Evolutionary conservation across 2,113 vertebrate species (phyloP), one percentile per base, ranked within the genome.

Genomic region (Phaethon lepturus): DNA sequence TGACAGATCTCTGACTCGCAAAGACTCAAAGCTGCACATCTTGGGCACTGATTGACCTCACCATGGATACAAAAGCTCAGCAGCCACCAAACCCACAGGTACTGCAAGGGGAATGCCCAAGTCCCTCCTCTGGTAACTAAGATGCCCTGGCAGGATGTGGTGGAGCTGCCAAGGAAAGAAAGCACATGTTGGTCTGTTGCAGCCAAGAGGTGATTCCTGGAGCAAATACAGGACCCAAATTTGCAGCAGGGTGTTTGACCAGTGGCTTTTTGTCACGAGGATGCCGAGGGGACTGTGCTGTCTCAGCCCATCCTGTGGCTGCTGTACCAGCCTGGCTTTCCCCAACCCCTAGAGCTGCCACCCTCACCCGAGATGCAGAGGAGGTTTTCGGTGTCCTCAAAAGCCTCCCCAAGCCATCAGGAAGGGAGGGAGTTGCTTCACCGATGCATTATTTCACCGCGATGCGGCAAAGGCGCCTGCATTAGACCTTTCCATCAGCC

Each of bases 321-420:
- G 26, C 10, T 53, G 20, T 33, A n/a, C 35, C 58, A 66, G 16
- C 28, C 44, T 62, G 26, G 19, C 7, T 82, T 17, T 78, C 35
- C 20, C 10, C 19, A 49, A 0, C 2, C 17, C 50, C 16, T 24
- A 5, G 13, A 59, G 31, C 26, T 82, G 31, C 17, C 35, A 68
- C 17, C n/a, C n/a, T 68, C 28, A 5, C 26, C 33, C 42, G 50
- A 49, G 13, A 26, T 26, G 10, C 14, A 69, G 40, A 73, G 0
- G 0, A 1, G 4, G 22, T 0, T 42, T 74, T 69, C 1, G 3
- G 29, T 58, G 29, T 35, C 76, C 24, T 40, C 33, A 60, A 44
- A 60, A 85, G 28, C n/a, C 24, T 73, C 8, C 49, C 18, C 17
- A 29, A 33, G 23, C 26, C 35, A 17, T 23, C 12, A 58, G 60